Evolutionary conservation across 2,888 invertebrate species (phyloP), one percentile per base, ranked within the genome.

Genomic region (Papilio demoleus): DNA sequence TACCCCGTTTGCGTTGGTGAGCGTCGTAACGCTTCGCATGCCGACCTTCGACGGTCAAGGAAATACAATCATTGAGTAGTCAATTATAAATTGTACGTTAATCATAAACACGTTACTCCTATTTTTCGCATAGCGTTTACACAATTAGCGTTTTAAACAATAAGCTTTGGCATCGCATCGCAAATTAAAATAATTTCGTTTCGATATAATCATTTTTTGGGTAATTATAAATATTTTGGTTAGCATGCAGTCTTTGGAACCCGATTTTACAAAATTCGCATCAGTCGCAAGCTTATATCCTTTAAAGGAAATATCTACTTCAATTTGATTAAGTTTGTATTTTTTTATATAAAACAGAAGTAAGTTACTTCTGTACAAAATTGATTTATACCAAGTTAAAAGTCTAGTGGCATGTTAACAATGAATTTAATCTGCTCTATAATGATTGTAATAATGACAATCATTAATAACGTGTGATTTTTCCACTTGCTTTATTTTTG

Each of bases 1-100:
- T 80, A 80, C 72, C 79, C 79, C 77, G 75, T 78, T 78, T 81
- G 79, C 76, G 77, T 74, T 75, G 79, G 86, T 86, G 88, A 88
- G 88, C 85, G 88, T 85, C 81, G 80, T 77, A 80, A 79, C 76
- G 80, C 82, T 79, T 81, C 78, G 84, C 84, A 84, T 85, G 83
- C 81, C 81, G 88, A 90, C 89, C 88, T 91, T 88, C 88, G 78
- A 80, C 77, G 85, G 85, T 87, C 88, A 88, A 88, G 90, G 90
- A 89, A 90, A 88, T 88, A 87, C 85, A 88, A 84, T 85, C 83
- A 83, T 87, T 84, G 80, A 85, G 77, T 72, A 76, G 79, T 79
- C 81, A 82, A 86, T 88, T 83, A 85, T 81, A 83, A 83, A 82
- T 81, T 81, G 80, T 75, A 81, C 76, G 81, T 79, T 85, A 86